Evolutionary conservation across 1,140 invertebrate genomes (phyloP).

Genomic region (Megalonaias nervosa): DNA sequence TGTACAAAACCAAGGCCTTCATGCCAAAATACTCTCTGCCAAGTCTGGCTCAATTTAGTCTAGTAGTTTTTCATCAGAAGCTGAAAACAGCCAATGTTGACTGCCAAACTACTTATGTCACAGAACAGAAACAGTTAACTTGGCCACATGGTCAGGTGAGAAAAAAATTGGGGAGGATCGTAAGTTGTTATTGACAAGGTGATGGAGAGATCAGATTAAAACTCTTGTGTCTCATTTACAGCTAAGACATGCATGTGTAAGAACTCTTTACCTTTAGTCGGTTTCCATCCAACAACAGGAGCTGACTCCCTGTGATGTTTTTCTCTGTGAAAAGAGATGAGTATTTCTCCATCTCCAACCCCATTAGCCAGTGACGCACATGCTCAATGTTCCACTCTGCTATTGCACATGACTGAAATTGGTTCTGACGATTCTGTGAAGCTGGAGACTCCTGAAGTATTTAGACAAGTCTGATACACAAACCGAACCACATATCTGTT

Average conservation of each 20-base stretch:
- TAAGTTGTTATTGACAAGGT: too few species aligned
- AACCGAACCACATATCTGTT: too few species aligned
- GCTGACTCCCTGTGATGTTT: constrained; percentile 85
- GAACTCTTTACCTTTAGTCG: constrained; percentile 81
- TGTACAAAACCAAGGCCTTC: not conserved
- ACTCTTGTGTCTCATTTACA: too few species aligned
- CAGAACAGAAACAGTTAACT: too few species aligned
- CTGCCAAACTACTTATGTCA: not conserved
- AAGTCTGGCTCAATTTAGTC: too few species aligned
- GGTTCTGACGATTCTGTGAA: constrained; percentile 51
- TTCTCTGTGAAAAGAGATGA: constrained; percentile 87
- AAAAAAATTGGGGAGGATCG: too few species aligned
- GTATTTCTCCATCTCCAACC: constrained; percentile 86
- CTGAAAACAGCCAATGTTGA: not conserved
- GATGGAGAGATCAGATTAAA: too few species aligned
- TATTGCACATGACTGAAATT: constrained; percentile 74
- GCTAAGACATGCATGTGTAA: too few species aligned
- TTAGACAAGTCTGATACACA: not conserved
- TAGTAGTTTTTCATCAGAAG: too few species aligned
- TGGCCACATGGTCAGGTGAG: too few species aligned
- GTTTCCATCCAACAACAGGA: constrained; percentile 87
- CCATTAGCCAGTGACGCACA: constrained; percentile 91
- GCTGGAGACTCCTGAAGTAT: constrained; percentile 47
- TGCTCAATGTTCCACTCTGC: constrained; percentile 91
- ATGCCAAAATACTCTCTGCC: too few species aligned